Evolutionary conservation across 2,113 vertebrate species (phyloP), one percentile per base, ranked within the genome.

Genomic region (Poeciliopsis turrubarensis): DNA sequence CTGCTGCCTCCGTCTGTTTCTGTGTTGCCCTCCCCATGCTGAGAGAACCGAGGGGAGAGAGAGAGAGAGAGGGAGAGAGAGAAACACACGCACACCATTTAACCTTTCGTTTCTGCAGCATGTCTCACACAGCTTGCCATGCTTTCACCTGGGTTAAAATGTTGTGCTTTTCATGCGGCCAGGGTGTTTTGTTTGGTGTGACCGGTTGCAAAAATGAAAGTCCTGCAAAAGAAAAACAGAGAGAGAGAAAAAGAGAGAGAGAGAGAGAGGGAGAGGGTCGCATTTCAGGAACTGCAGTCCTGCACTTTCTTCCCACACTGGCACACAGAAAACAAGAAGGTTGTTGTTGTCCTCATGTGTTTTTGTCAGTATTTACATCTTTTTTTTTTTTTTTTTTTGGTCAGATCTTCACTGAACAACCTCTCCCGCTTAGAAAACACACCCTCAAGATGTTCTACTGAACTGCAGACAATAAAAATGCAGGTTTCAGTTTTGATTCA

Each of bases 401-500:
- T 54, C 22, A 73, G 6, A 12, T 41, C 3, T 54, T 22, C 39
- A 17, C 60, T 31, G 27, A 65, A 9, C 1, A 12, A 22, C n/a
- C 13, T 19, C 41, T 73, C 13, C 27, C n/a, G 27, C 29, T 5
- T 9, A 47, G 14, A 26, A 29, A 22, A 12, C 15, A 44, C 65
- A n/a, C 15, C 4, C 15, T 30, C 19, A 44, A 39, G 14, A 15
- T 2, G n/a, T 68, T n/a, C 30, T 30, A 10, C 62, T 65, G 30
- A 63, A 25, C 39, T 7, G 26, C 44, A 51, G 37, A 37, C 34
- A 37, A 11, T 3, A 31, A 26, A 64, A 76, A 44, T 22, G 31
- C 7, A 64, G 44, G 54, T 84, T 86, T 87, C 83, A 79, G 68
- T 90, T 90, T 86, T 72, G 15, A 14, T 87, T 89, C 65, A 15